Conservation (phyloP, 2,888 invertebrate genomes). For the Cetonia aurata region DNA sequence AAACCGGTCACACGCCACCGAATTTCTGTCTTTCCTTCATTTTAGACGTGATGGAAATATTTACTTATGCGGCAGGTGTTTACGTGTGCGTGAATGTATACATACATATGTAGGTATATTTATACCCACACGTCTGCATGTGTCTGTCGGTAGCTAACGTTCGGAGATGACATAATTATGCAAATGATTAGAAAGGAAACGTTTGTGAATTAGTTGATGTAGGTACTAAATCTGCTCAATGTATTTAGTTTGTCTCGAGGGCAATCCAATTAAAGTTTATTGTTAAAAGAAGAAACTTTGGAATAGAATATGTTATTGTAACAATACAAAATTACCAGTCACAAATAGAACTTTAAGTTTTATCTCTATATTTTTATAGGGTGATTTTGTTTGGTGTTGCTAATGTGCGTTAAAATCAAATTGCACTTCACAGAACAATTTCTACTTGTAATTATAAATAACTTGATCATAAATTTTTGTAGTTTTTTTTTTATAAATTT, state of each 20-base stretch:
- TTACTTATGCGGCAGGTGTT: conserved; percentile 8
- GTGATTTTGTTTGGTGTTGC: no score
- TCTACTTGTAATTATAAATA: no score
- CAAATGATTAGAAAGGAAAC: conserved; percentile 34
- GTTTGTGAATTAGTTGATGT: conserved; percentile 16
- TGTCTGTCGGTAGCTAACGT: conserved; percentile 9
- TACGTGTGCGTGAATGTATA: background rate
- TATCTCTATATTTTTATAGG: no score
- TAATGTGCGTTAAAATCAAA: no score
- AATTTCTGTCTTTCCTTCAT: conserved; percentile 25
- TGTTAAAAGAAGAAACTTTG: no score
- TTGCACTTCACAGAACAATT: no score
- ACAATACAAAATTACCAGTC: no score
- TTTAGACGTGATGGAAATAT: conserved; percentile 22
- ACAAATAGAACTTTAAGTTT: no score
- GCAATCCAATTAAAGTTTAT: no score
- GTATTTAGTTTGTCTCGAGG: conserved; percentile 7
- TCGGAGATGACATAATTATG: conserved; percentile 33
- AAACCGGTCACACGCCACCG: conserved; percentile 28
- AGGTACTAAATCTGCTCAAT: conserved; percentile 4
- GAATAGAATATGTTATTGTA: no score
- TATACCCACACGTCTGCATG: background rate
- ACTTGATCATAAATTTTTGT: no score
- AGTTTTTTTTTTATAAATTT: no score
- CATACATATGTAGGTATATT: background rate